Conservation (phyloP, 1,140 invertebrate genomes). For the Drosophila serrata region DNA sequence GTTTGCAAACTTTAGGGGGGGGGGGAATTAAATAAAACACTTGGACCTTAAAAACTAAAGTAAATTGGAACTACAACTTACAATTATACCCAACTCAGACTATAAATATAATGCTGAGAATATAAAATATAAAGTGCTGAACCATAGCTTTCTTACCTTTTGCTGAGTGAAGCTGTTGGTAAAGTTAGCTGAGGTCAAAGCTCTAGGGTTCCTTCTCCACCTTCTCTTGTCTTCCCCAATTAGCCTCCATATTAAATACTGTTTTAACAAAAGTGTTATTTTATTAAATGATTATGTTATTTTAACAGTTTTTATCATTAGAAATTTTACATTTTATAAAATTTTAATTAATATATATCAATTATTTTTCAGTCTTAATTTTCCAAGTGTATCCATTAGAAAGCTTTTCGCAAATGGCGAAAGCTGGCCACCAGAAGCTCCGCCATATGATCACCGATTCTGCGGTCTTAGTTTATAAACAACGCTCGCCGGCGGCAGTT, state of each 20-base stretch:
- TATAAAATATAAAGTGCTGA: neutral
- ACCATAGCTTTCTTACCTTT: neutral
- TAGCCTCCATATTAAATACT: neutral
- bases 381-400: neutral
- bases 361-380: neutral
- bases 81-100: too few relatives aligned
- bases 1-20: neutral
- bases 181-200: conserved; percentile 2
- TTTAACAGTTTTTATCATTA: neutral
- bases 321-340: neutral
- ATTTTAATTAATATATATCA: too few relatives aligned
- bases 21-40: neutral
- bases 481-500: conserved; percentile 55
- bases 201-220: neutral
- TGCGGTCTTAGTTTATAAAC: conserved; percentile 69
- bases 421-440: conserved; percentile 45
- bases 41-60: neutral
- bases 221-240: too few relatives aligned
- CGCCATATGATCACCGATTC: conserved; percentile 56
- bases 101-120: too few relatives aligned
- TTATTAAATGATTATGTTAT: neutral
- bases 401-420: conserved; percentile 40
- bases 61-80: neutral
- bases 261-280: neutral
- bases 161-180: neutral